Conservation (phyloP, 2,888 invertebrate species). For the Stegana nigrithorax region DNA sequence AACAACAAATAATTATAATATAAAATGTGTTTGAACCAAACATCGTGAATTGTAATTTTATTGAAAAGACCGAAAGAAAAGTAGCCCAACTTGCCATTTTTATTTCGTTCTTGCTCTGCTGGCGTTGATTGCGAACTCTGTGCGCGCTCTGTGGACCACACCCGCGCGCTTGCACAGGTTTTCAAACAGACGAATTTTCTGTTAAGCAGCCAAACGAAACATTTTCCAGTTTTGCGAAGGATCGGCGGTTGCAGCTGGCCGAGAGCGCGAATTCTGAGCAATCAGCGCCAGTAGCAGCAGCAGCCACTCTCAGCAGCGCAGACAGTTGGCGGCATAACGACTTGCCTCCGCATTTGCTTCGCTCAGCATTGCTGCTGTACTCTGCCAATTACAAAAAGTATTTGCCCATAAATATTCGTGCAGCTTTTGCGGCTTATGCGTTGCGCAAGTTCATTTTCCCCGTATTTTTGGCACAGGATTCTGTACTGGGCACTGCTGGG, state of each 20-base stretch:
- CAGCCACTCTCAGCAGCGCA: no score
- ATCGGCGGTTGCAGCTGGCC: no score
- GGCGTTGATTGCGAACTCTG: neutral
- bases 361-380: no score
- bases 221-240: neutral
- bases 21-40: neutral
- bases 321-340: no score
- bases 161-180: constrained; percentile 68
- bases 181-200: constrained; percentile 43
- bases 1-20: no score
- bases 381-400: no score
- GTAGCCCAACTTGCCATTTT: neutral
- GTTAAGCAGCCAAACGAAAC: neutral
- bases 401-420: no score
- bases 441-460: neutral
- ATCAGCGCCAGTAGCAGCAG: no score
- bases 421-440: neutral
- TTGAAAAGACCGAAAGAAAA: neutral
- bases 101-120: neutral
- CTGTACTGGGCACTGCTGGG: neutral
- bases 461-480: neutral
- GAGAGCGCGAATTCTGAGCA: no score
- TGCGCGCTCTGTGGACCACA: constrained; percentile 60
- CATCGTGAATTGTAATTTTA: neutral
- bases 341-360: no score